Conservation (phyloP, 2,888 invertebrate species). For the Suillia variegata region DNA sequence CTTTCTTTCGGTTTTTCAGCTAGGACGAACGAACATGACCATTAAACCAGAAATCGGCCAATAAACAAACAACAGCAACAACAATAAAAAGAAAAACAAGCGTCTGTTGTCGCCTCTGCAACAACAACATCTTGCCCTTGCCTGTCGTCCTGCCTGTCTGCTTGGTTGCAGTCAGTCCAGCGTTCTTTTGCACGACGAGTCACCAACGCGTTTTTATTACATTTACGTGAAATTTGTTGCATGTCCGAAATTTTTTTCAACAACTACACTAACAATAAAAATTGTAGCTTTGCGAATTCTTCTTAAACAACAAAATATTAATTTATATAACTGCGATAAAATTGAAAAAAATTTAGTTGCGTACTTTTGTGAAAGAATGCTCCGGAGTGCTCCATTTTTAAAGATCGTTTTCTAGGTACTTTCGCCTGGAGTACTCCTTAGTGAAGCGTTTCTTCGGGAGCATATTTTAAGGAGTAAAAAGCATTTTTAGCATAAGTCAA, state of each 20-base stretch:
- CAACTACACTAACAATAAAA: conserved; percentile 16
- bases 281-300: too few relatives aligned
- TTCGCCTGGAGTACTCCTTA: too few relatives aligned
- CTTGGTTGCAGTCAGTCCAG: background rate
- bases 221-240: conserved; percentile 57
- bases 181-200: conserved; percentile 12
- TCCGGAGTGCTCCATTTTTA: too few relatives aligned
- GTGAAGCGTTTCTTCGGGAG: too few relatives aligned
- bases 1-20: background rate
- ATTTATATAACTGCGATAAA: background rate
- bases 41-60: conserved; percentile 46
- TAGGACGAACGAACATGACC: conserved; percentile 25
- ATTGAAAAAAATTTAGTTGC: too few relatives aligned
- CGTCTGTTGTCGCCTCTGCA: background rate
- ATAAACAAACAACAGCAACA: conserved; percentile 47
- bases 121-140: background rate
- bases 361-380: too few relatives aligned
- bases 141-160: background rate
- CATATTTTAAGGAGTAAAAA: too few relatives aligned
- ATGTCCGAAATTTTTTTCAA: conserved; percentile 22
- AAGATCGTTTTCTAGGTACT: too few relatives aligned
- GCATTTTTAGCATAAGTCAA: too few relatives aligned
- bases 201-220: conserved; percentile 53
- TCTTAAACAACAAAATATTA: too few relatives aligned
- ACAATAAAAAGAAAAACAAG: background rate